phyloP scores from a whole-genome alignment of 1,140 invertebrate genomes.

The Nebria ingens region DNA sequence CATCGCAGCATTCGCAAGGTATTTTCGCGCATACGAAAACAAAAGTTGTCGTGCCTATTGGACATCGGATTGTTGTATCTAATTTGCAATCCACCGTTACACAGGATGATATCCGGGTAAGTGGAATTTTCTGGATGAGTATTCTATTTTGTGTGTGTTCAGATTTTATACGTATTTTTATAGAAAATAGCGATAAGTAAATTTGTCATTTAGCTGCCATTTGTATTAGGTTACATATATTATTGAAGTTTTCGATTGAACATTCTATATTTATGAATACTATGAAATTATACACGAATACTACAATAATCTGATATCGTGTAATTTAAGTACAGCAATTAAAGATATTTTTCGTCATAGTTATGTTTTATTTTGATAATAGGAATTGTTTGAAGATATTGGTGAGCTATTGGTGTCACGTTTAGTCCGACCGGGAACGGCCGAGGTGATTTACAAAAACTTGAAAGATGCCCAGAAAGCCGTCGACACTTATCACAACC shows the following conservation, averaged over 20 bases:
- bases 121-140: too few relatives aligned
- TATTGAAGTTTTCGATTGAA: too few relatives aligned
- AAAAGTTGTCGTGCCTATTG: constrained; percentile 38
- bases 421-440: constrained; percentile 73
- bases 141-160: too few relatives aligned
- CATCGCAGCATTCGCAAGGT: constrained; percentile 37
- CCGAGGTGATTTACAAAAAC: constrained; percentile 81
- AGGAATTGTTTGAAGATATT: constrained; percentile 89
- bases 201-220: too few relatives aligned
- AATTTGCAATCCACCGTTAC: constrained; percentile 78
- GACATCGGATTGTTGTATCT: constrained; percentile 73
- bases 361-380: too few relatives aligned
- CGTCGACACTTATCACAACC: constrained; percentile 83
- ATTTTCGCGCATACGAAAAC: constrained; percentile 41
- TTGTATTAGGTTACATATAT: too few relatives aligned
- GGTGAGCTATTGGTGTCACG: constrained; percentile 73
- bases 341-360: background rate
- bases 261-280: too few relatives aligned
- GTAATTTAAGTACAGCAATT: too few relatives aligned
- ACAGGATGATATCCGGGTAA: constrained; percentile 76
- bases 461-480: constrained; percentile 77
- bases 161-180: too few relatives aligned
- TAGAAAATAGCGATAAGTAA: too few relatives aligned
- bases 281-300: too few relatives aligned
- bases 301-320: too few relatives aligned